Percentiles rank a stretch among this genome's conserved stretches.
These are phyloP conservation scores for Elgaria multicarinata DNA, from an alignment of 2,113 vertebrate genomes.

Conservation along the genomic window DNA sequence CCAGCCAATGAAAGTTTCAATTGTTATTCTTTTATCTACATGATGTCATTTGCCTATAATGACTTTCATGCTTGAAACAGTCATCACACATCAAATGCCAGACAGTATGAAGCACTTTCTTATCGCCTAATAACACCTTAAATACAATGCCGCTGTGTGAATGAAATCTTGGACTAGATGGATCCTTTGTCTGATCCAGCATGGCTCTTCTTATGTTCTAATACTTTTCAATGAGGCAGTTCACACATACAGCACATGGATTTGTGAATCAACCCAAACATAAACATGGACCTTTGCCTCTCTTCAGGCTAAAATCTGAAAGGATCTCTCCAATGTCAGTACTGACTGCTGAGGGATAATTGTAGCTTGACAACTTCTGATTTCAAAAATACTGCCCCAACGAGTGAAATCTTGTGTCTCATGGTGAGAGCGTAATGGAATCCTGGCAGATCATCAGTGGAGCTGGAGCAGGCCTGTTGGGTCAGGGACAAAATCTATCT, in stretches of 20 bases:
- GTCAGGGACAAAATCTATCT: not conserved
- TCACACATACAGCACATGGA: not conserved
- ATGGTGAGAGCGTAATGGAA: not conserved
- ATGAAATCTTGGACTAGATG: too few relatives aligned
- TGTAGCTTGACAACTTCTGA: not conserved
- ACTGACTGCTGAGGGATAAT: not conserved
- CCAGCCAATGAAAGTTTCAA: not conserved
- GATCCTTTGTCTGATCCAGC: too few relatives aligned
- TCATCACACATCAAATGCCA: not conserved
- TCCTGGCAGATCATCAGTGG: not conserved
- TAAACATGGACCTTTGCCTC: not conserved
- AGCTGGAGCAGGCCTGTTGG: not conserved
- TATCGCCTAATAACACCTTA: not conserved
- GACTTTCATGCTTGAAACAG: not conserved
- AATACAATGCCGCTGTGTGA: too few relatives aligned
- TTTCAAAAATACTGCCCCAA: not conserved
- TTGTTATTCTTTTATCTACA: not conserved
- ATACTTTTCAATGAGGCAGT: not conserved
- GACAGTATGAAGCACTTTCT: not conserved
- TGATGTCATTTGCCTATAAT: not conserved
- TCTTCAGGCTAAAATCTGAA: not conserved
- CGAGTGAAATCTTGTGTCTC: not conserved
- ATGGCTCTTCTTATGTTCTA: too few relatives aligned
- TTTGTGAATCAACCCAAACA: conserved; percentile 14
- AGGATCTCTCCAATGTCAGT: not conserved